Percentiles rank a stretch among this genome's conserved stretches.
Conservation (phyloP, 2,888 invertebrate species). For the Xanthorhoe designata region DNA sequence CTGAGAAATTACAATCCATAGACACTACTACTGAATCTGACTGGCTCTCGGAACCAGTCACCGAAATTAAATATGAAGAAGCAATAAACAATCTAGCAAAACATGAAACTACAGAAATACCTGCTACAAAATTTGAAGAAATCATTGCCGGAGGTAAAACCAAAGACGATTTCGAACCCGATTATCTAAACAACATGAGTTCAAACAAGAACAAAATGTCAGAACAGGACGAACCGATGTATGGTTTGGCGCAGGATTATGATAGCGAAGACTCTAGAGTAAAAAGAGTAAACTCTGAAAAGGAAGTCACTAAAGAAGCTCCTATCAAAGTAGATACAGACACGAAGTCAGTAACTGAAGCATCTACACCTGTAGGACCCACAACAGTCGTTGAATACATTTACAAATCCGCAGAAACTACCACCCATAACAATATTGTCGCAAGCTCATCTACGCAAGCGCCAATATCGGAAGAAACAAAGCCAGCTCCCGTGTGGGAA, state of each 20-base stretch:
- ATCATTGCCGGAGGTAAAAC: constrained; percentile 57
- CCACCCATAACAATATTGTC: constrained; percentile 29
- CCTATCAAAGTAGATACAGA: constrained; percentile 34
- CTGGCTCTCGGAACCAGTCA: constrained; percentile 72
- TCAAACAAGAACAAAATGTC: constrained; percentile 56
- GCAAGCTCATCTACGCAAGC: constrained; percentile 19
- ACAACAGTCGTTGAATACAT: constrained; percentile 73
- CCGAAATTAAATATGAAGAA: constrained; percentile 68
- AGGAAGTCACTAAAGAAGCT: constrained; percentile 38
- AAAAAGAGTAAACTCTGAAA: constrained; percentile 67
- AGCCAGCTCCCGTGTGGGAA: constrained; percentile 79
- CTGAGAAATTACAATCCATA: constrained; percentile 34
- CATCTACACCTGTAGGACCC: constrained; percentile 53
- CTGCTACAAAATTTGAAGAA: constrained; percentile 62
- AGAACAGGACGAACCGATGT: constrained; percentile 65
- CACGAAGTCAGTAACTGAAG: constrained; percentile 32
- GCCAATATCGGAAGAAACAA: constrained; percentile 34
- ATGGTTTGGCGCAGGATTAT: constrained; percentile 71
- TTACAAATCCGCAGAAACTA: constrained; percentile 62
- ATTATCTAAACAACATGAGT: constrained; percentile 70
- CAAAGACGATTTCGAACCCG: constrained; percentile 76
- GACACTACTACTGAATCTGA: constrained; percentile 65
- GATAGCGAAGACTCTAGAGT: constrained; percentile 69
- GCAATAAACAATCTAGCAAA: constrained; percentile 62
- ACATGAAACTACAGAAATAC: constrained; percentile 61